Percentiles rank a stretch among this genome's conserved stretches.
Evolutionary conservation across 2,113 vertebrate species (phyloP).

Genomic region (Paratilapia polleni): DNA sequence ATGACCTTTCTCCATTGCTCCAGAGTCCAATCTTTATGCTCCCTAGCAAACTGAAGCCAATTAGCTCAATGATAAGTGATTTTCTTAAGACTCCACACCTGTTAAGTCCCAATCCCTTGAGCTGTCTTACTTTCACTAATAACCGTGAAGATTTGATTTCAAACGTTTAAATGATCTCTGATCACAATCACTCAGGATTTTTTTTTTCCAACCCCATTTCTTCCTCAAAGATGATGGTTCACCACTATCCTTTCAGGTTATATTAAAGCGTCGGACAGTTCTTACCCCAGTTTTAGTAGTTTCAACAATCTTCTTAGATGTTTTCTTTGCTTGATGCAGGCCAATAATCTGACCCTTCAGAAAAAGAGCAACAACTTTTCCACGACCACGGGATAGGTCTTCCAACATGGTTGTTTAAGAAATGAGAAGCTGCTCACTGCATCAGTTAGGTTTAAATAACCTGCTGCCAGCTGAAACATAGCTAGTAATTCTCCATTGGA

Average conservation of each 20-base stretch:
- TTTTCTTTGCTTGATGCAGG: not conserved
- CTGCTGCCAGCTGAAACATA: too few species aligned
- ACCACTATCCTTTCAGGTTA: too few species aligned
- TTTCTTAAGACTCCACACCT: not conserved
- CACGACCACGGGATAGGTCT: not conserved
- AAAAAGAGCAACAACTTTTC: not conserved
- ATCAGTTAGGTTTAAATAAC: too few species aligned
- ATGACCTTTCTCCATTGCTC: not conserved
- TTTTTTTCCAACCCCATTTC: not conserved
- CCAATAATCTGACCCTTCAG: not conserved
- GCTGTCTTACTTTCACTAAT: not conserved
- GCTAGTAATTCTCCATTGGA: not conserved
- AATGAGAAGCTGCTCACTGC: too few species aligned
- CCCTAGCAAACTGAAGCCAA: too few species aligned
- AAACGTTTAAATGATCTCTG: not conserved
- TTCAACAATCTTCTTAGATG: too few species aligned
- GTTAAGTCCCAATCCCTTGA: not conserved
- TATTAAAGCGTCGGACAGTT: not conserved
- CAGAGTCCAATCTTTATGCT: not conserved
- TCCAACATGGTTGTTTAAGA: not conserved
- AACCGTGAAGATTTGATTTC: not conserved
- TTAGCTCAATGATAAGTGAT: too few species aligned
- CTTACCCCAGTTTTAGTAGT: not conserved
- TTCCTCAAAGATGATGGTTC: too few species aligned
- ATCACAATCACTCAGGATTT: not conserved